Percentiles rank a stretch among this genome's conserved stretches.
These are phyloP conservation scores for Venustoraphidia nigricollis DNA, from an alignment of 2,888 invertebrate species.

Conservation along the genomic window DNA sequence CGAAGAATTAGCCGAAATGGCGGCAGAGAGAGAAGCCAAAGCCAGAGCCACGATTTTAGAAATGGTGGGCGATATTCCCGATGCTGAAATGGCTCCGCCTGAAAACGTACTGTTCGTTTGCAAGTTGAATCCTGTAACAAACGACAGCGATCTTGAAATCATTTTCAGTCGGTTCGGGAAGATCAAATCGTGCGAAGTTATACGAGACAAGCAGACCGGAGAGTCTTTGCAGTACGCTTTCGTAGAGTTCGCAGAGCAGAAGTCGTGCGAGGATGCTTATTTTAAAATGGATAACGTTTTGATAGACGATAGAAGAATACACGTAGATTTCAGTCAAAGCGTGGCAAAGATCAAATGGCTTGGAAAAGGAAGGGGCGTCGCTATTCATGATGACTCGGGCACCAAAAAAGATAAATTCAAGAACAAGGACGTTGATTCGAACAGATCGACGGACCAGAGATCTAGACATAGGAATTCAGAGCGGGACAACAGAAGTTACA, in stretches of 20 bases:
- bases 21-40: slow-evolving; percentile 84
- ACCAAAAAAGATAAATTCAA: slow-evolving; percentile 13
- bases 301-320: slow-evolving; percentile 95
- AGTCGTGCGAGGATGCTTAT: slow-evolving; percentile 92
- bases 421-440: not conserved
- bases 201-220: slow-evolving; percentile 78
- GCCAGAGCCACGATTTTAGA: slow-evolving; percentile 94
- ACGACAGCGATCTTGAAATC: slow-evolving; percentile 91
- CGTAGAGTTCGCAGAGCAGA: slow-evolving; percentile 86
- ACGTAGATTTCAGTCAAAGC: slow-evolving; percentile 98
- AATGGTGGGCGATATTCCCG: slow-evolving; percentile 95
- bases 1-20: slow-evolving; percentile 73
- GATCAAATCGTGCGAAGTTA: slow-evolving; percentile 90
- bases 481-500: too few species aligned
- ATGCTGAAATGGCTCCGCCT: slow-evolving; percentile 94
- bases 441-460: too few species aligned
- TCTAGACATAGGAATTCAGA: too few species aligned
- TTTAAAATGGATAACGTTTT: slow-evolving; percentile 99
- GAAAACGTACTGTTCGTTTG: slow-evolving; percentile 99
- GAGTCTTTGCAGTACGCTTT: slow-evolving; percentile 98
- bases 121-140: slow-evolving; percentile 96
- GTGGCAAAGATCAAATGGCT: slow-evolving; percentile 88
- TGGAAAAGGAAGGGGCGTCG: slow-evolving; percentile 72
- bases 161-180: slow-evolving; percentile 94
- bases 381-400: slow-evolving; percentile 32